Evolutionary conservation across 1,140 invertebrate species (phyloP).

Genomic region (Solen grandis): DNA sequence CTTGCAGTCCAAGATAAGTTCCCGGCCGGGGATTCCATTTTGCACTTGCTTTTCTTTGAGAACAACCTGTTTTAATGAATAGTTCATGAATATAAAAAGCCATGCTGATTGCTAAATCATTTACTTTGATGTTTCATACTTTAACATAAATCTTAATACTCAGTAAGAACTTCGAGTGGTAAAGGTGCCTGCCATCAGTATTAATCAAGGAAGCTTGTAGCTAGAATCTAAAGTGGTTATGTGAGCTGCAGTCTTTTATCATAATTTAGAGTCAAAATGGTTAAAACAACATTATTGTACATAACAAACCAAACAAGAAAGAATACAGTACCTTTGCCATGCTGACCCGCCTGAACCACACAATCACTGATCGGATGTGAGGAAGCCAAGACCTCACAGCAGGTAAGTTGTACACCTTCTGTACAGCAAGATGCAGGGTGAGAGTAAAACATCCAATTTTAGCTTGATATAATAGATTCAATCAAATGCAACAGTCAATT

Average conservation of each 20-base stretch:
- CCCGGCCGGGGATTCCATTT: neutral
- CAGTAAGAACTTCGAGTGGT: too few relatives aligned
- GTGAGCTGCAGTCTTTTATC: too few relatives aligned
- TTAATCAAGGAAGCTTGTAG: too few relatives aligned
- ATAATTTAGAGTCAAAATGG: too few relatives aligned
- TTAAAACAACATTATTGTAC: too few relatives aligned
- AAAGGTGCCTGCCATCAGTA: too few relatives aligned
- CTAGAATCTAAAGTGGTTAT: too few relatives aligned
- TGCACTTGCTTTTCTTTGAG: neutral
- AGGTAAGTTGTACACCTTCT: neutral
- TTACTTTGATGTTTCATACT: too few relatives aligned
- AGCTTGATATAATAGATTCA: neutral
- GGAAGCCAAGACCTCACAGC: neutral
- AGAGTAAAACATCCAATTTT: neutral
- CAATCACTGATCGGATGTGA: neutral
- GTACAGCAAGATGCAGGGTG: neutral
- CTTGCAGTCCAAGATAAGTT: neutral
- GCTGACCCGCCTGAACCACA: neutral
- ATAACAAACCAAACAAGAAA: too few relatives aligned
- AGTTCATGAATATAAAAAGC: neutral
- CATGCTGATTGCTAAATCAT: too few relatives aligned
- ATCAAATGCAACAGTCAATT: neutral
- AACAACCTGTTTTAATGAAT: neutral
- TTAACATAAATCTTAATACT: too few relatives aligned
- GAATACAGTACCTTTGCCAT: neutral